Conservation (phyloP, 2,888 invertebrate genomes). For the Sphinx pinastri region DNA sequence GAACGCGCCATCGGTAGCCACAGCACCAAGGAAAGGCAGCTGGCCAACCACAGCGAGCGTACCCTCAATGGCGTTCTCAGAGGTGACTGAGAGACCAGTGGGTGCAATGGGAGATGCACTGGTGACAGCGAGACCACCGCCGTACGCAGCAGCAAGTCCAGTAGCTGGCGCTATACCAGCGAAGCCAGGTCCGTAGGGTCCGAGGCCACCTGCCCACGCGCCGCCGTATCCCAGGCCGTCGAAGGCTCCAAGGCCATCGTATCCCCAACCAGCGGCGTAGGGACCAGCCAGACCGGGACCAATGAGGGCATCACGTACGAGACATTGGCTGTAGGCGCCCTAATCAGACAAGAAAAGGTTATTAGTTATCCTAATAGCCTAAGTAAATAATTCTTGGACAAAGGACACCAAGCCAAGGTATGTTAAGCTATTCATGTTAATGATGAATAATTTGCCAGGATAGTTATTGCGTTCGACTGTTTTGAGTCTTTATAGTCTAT, state of each 20-base stretch:
- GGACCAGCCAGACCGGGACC: slow-evolving; percentile 21
- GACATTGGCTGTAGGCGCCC: slow-evolving; percentile 30
- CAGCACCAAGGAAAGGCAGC: slow-evolving; percentile 47
- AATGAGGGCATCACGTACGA: slow-evolving; percentile 24
- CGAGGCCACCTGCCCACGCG: slow-evolving; percentile 17
- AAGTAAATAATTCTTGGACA: neutral
- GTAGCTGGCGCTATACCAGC: slow-evolving; percentile 18
- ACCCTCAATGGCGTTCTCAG: slow-evolving; percentile 49
- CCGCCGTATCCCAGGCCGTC: slow-evolving; percentile 12
- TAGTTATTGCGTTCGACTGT: no score
- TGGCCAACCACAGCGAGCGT: slow-evolving; percentile 41
- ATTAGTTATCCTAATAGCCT: neutral
- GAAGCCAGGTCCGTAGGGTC: slow-evolving; percentile 2
- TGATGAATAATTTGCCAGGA: no score
- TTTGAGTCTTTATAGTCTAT: no score
- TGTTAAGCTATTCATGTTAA: no score
- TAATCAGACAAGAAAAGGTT: slow-evolving; percentile 5
- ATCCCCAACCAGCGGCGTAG: slow-evolving; percentile 25
- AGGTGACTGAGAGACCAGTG: slow-evolving; percentile 36
- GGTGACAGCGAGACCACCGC: slow-evolving; percentile 26
- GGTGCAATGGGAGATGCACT: slow-evolving; percentile 41
- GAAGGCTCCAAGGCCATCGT: slow-evolving; percentile 8
- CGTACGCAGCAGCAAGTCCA: slow-evolving; percentile 20
- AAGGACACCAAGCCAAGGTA: neutral
- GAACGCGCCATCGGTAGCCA: slow-evolving; percentile 41